Conservation (phyloP, 2,797 vertebrate genomes). For the Catamblyrhynchus diadema region DNA sequence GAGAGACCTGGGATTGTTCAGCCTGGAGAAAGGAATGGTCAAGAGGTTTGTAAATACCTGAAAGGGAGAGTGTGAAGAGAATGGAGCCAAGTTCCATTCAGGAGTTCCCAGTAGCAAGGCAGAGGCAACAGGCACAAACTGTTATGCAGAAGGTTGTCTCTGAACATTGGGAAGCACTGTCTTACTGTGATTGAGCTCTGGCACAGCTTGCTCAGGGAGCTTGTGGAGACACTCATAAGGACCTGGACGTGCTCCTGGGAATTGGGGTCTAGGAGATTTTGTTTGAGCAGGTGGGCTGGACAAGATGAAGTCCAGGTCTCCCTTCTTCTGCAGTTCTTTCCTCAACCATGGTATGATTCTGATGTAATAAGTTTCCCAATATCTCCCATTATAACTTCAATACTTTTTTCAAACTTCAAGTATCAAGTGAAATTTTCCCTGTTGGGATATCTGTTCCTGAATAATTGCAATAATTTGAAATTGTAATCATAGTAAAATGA, state of each 20-base stretch:
- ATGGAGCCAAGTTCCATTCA: neutral
- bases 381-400: neutral
- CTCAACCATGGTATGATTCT: neutral
- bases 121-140: neutral
- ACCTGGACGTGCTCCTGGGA: neutral
- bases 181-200: neutral
- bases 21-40: neutral
- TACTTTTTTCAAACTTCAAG: neutral
- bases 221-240: neutral
- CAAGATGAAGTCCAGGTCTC: neutral
- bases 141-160: neutral
- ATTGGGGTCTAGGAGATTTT: neutral
- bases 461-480: neutral
- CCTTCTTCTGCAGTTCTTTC: neutral
- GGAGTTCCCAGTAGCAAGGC: neutral
- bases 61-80: rapidly evolving
- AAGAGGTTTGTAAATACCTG: neutral
- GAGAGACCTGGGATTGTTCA: neutral
- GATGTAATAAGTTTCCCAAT: neutral
- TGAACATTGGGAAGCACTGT: rapidly evolving
- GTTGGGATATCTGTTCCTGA: neutral
- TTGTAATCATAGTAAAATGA: neutral
- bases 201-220: neutral
- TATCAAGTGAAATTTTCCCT: neutral
- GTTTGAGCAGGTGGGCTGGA: neutral